A percentile compares a stretch with the other conserved stretches of the same genome.
phyloP scores from a whole-genome alignment of 2,888 invertebrate species.

The Epicampocera succincta region DNA sequence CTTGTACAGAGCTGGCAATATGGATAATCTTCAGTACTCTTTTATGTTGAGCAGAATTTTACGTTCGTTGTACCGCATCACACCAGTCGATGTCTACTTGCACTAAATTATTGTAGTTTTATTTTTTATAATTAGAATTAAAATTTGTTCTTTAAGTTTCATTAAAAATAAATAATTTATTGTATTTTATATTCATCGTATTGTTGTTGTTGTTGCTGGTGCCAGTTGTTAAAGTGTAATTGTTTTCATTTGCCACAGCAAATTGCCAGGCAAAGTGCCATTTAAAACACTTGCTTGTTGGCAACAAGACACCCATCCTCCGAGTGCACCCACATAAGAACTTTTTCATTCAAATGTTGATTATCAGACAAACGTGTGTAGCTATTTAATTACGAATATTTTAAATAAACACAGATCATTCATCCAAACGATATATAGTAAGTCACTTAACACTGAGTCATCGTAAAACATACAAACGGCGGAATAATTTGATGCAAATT shows the following conservation, averaged over 20 bases:
- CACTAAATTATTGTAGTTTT: not conserved
- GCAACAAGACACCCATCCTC: conserved; percentile 31
- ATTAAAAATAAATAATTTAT: conserved; percentile 21
- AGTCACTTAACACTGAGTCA: conserved; percentile 55
- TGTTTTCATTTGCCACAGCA: conserved; percentile 51
- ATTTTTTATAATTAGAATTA: conserved; percentile 52
- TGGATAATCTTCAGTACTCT: too few relatives aligned
- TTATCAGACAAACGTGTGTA: not conserved
- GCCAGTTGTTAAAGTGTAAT: conserved; percentile 39
- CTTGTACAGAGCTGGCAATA: too few relatives aligned
- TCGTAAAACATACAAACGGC: conserved; percentile 1
- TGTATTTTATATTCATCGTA: too few relatives aligned
- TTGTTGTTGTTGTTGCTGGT: conserved; percentile 22
- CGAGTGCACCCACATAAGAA: conserved; percentile 45
- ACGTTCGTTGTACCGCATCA: too few relatives aligned
- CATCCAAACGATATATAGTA: conserved; percentile 42
- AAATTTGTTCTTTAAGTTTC: conserved; percentile 49
- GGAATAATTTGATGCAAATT: not conserved
- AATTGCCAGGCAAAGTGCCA: conserved; percentile 69
- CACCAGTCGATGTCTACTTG: not conserved
- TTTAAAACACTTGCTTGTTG: conserved; percentile 61
- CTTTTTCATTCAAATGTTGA: conserved; percentile 30
- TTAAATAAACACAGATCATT: conserved; percentile 55
- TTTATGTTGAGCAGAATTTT: too few relatives aligned
- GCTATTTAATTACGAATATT: too few relatives aligned